These are phyloP conservation scores for Pelecanus crispus DNA, from an alignment of 2,113 vertebrate species.

Conservation along the genomic window DNA sequence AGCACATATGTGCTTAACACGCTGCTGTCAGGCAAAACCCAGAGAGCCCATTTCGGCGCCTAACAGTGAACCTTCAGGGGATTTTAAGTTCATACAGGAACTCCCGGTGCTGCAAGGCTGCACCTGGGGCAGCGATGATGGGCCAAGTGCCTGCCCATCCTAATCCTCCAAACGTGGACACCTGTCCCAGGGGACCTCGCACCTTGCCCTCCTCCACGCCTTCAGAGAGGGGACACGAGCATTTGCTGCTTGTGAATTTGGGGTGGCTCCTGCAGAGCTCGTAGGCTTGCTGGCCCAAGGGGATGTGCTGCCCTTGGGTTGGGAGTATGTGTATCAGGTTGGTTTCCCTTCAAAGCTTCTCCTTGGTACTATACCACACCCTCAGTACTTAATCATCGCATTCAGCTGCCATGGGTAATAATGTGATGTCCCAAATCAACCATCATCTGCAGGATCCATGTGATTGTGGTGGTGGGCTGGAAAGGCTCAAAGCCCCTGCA, in stretches of 20 bases:
- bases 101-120: not conserved
- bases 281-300: not conserved
- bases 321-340: not conserved
- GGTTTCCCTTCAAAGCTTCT: not conserved
- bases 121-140: accelerated
- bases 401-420: not conserved
- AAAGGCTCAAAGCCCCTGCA: not conserved
- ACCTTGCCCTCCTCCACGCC: not conserved
- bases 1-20: accelerated
- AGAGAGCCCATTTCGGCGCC: not conserved
- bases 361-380: not conserved
- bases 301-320: not conserved
- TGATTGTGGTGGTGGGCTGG: not conserved
- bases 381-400: not conserved
- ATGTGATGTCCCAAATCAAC: not conserved
- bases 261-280: not conserved
- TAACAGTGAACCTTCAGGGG: not conserved
- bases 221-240: not conserved
- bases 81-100: not conserved
- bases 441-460: not conserved
- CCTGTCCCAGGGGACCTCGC: not conserved
- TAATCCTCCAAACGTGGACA: accelerated
- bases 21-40: not conserved
- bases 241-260: not conserved
- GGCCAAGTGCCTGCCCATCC: not conserved